Base-by-base conservation (phyloP, 2,113 vertebrate genomes). In the Stomatorhinus ivindoensis region DNA sequence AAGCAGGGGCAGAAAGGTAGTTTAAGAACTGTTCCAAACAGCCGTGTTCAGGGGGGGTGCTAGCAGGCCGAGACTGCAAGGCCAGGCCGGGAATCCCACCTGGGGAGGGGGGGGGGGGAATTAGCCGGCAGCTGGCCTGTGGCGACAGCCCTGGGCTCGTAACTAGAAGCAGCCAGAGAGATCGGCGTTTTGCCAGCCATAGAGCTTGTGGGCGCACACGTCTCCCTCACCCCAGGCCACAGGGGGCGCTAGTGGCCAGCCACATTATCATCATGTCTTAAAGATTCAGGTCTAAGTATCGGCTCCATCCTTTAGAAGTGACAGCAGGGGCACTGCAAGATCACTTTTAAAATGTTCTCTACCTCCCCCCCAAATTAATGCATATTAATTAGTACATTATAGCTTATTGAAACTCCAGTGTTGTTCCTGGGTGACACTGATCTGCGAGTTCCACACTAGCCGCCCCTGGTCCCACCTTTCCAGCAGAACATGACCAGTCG, bases 31-130 rank as follows among this genome's bases (percentile, higher is more conserved):
- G 69, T 7, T 35, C 58, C 58, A 86, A 84, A 53, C 46, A 24
- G 86, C 65, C 5, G 73, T 88, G 90, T 44, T 19, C 83, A 73
- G 8, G 69, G 42, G 58, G 10, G 89, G n/a, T 24, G 69, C 27
- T 73, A 17, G 73, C 46, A 51, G 82, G 82, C 55, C 35, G 84
- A 73, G 65, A 42, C 73, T 65, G 39, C 17, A 42, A 13, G 42
- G n/a, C 47, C 58, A 42, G 84, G 51, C 65, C 44, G 44, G 35
- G 87, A 50, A 69, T 53, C 53, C 80, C 61, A 73, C 51, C 69
- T 88, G 76, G 84, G 91, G 61, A 89, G 61, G 51, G 86, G 89
- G 61, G 84, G 90, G 61, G 91, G 65, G 51, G 88, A 83, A 91
- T 90, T 89, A 92, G 83, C 65, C 8, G 44, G 89, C 85, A 89